Conservation (phyloP, 2,797 vertebrate species). For the Acanthurus lineatus region DNA sequence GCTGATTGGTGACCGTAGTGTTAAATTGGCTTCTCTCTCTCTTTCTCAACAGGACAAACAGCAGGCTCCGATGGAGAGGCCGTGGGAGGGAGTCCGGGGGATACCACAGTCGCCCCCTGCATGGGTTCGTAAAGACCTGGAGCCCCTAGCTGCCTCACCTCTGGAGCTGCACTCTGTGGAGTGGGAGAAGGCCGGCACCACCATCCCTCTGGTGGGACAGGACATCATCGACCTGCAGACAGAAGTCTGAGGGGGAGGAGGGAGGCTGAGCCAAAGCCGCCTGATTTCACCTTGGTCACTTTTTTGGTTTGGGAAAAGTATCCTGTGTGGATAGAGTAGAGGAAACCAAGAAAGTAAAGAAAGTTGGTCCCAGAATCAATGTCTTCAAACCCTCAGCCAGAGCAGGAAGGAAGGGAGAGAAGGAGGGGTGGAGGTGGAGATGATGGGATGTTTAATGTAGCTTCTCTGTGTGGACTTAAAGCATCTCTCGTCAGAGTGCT, state of each 20-base stretch:
- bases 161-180: constrained; percentile 96
- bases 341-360: constrained; percentile 62
- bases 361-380: constrained; percentile 81
- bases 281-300: constrained; percentile 81
- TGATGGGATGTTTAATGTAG: constrained; percentile 72
- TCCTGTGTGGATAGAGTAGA: constrained; percentile 69
- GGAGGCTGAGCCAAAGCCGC: constrained; percentile 76
- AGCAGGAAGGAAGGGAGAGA: constrained; percentile 44
- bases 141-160: constrained; percentile 92
- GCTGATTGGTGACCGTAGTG: constrained; percentile 36
- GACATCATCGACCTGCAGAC: constrained; percentile 99
- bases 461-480: constrained; percentile 76
- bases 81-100: constrained; percentile 96
- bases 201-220: constrained; percentile 97
- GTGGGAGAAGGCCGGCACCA: constrained; percentile 96
- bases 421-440: constrained; percentile 22
- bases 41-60: constrained; percentile 91
- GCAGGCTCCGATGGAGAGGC: constrained; percentile 93
- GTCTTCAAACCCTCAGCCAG: constrained; percentile 82
- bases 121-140: constrained; percentile 97
- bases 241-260: constrained; percentile 92
- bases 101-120: constrained; percentile 93
- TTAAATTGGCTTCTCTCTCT: constrained; percentile 64
- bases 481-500: constrained; percentile 71
- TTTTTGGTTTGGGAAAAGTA: constrained; percentile 77